A percentile compares a stretch with the other conserved stretches of the same genome.
Evolutionary conservation across 2,888 invertebrate species (phyloP).

Genomic region (Ctena decussata): DNA sequence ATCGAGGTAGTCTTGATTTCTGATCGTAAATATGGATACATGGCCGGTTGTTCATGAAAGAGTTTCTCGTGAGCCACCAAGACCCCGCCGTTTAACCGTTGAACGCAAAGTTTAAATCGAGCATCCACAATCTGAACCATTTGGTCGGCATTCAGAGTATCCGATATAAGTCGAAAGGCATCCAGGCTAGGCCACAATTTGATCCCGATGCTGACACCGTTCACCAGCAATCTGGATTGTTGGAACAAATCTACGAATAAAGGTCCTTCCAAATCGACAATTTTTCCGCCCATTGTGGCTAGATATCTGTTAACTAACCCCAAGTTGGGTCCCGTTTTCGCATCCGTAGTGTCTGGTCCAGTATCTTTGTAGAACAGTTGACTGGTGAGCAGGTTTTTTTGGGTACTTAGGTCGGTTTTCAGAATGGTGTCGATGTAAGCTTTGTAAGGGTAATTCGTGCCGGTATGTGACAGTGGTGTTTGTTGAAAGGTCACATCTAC

Average conservation of each 20-base stretch:
- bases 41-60: conserved; percentile 26
- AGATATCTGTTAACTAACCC: conserved; percentile 23
- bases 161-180: conserved; percentile 47
- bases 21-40: conserved; percentile 49
- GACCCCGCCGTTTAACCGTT: conserved; percentile 29
- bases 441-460: conserved; percentile 57
- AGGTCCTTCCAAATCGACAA: conserved; percentile 54
- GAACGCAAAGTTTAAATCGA: conserved; percentile 50
- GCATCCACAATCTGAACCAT: conserved; percentile 51
- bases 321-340: conserved; percentile 31
- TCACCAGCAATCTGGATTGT: conserved; percentile 37
- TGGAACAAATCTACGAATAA: conserved; percentile 47
- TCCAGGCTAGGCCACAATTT: conserved; percentile 35
- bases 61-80: conserved; percentile 46
- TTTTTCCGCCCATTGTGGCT: conserved; percentile 27
- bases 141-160: not conserved
- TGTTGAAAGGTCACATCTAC: conserved; percentile 51
- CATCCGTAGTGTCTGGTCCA: conserved; percentile 20
- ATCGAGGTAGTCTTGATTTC: conserved; percentile 49
- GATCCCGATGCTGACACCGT: conserved; percentile 22
- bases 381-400: not conserved
- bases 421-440: conserved; percentile 57
- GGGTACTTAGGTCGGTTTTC: conserved; percentile 8
- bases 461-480: conserved; percentile 36
- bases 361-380: conserved; percentile 51